Base-by-base conservation (phyloP, 2,888 invertebrate species). In the Pelosia muscerda region DNA sequence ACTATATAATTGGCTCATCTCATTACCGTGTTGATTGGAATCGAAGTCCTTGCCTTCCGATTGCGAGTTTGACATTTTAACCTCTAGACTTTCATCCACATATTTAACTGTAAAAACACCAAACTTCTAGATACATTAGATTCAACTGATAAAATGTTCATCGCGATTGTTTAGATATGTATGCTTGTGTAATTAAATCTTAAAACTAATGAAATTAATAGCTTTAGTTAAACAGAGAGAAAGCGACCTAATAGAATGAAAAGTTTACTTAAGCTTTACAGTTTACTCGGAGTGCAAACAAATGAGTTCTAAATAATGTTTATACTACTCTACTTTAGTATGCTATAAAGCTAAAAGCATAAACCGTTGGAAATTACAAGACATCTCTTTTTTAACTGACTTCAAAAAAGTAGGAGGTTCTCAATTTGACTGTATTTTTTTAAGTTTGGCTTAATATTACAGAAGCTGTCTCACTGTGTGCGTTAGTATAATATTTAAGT, bases 181-280 rank as follows among this genome's bases (percentile, higher is more conserved):
- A n/a, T 19, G 19, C 49, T 9, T 38, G n/a, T 19, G 9, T 49
- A 49, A 19, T 49, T 49, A 49, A n/a, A 49, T 49, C 49, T 49
- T 49, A n/a, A 9, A 49, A 49, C 49, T 49, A 49, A 65, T 69
- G 71, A 78, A 71, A 69, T 78, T 77, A 69, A 76, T 71, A 76
- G 71, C 55, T 71, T 77, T 63, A 67, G 76, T 70, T 71, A 5
- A 54, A 61, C 26, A 34, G 68, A 31, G 25, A 56, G 68, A 76
- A 72, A 79, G 69, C 74, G 70, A 72, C 71, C 71, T 78, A 78
- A 60, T 60, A 68, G 68, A 71, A 73, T 73, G 73, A 73, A 79
- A 73, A 73, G 69, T 77, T 79, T 63, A 56, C 72, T 78, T 56
- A 71, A 64, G 69, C 68, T 78, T 55, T 23, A 55, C 13, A 55